Evolutionary conservation across 2,888 invertebrate species (phyloP), one percentile per base, ranked within the genome.

Genomic region (Balanococcus diminutus): DNA sequence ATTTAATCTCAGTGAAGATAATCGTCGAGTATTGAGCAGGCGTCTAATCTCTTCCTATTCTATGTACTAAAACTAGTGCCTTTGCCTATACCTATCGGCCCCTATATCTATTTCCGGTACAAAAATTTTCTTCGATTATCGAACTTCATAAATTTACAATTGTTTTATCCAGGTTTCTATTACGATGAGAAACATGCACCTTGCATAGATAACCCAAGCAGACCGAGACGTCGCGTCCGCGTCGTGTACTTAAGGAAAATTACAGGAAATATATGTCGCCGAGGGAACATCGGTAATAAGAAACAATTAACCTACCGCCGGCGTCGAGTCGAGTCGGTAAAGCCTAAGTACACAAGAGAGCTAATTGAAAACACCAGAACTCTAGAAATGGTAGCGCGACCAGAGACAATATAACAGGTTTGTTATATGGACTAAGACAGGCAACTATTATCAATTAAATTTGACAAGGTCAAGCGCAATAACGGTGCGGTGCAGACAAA

Each of bases 401-500:
- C 25, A 28, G 28, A 67, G 61, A 67, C 61, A 67, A 67, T 67
- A 75, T 75, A 75, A 75, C 75, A n/a, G 75, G 75, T 75, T 75
- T 75, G 32, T n/a, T 25, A 22, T 32, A 32, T 19, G 25, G 16
- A 75, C 75, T 75, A 75, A 32, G 22, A 67, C 25, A 67, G 14
- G 61, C 61, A 25, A 75, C 75, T 36, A 75, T 75, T 75, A 75
- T 75, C 32, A 75, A 75, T 75, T 75, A 75, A 75, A 75, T 75
- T 75, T 75, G 75, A 75, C 75, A 75, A 75, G 75, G 75, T 75
- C 75, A 75, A 75, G 75, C 31, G 75, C 75, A 75, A 25, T 75
- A 75, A 75, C 75, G 75, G 51, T 19, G 36, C 36, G 5, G 22
- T 14, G 75, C 75, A n/a, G 32, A 75, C 75, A 75, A 75, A 75